Conservation (phyloP, 2,113 vertebrate species). For the Proteles cristata region DNA sequence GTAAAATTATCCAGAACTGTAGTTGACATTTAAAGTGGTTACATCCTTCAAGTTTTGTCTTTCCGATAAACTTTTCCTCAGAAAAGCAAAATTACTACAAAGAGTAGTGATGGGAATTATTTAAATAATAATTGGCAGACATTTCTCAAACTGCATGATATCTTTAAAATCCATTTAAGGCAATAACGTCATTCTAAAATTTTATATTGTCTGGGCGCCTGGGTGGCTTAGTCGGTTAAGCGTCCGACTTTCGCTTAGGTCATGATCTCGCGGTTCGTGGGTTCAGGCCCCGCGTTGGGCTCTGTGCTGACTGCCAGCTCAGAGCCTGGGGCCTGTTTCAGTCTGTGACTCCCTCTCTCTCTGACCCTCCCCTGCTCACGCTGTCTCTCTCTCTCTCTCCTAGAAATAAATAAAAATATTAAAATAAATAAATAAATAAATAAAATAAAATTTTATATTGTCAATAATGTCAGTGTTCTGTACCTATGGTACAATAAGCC, state of each 20-base stretch:
- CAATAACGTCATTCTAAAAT: background rate
- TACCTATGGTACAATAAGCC: background rate
- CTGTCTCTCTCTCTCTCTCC: too few relatives aligned
- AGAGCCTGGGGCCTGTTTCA: too few relatives aligned
- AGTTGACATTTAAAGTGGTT: slow-evolving; percentile 1
- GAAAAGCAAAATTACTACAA: background rate
- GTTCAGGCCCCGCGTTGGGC: too few relatives aligned
- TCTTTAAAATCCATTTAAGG: background rate
- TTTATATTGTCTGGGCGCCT: background rate
- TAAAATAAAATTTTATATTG: background rate
- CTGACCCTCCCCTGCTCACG: too few relatives aligned
- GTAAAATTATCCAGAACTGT: background rate
- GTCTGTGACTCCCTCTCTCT: too few relatives aligned
- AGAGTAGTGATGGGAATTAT: background rate
- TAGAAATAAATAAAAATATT: too few relatives aligned
- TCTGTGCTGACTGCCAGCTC: too few relatives aligned
- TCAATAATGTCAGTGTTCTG: background rate
- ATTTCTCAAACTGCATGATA: background rate
- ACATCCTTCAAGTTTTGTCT: background rate
- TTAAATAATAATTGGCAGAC: background rate
- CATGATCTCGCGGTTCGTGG: too few relatives aligned
- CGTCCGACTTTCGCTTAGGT: too few relatives aligned
- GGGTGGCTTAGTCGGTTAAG: too few relatives aligned
- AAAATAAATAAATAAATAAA: too few relatives aligned
- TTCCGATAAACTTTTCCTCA: background rate